Evolutionary conservation across 2,888 invertebrate genomes (phyloP), one percentile per base, ranked within the genome.

Genomic region (Meandrusa payeni): DNA sequence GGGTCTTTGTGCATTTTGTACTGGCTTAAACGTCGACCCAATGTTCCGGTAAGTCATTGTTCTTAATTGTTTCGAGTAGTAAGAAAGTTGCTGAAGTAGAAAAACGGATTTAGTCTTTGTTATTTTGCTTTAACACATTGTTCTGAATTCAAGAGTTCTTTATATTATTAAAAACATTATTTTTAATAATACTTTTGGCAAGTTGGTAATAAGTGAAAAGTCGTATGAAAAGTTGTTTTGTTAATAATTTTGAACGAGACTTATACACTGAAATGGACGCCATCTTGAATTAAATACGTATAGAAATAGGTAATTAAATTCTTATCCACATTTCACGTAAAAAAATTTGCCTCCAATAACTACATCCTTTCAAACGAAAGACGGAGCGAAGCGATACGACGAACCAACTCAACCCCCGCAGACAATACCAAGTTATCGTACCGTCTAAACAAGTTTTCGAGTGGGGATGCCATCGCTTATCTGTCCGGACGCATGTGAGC

Each of bases 401-500:
- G 9, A 20, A 47, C 44, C 47, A 47, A 44, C 64, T 59, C 67
- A 69, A 65, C 73, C 73, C 75, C 65, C 66, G 61, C 78, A 77
- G 75, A 81, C 80, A 80, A 78, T 74, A 69, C 75, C 57, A 70
- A 80, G 75, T 79, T 82, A 83, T 83, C 82, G 71, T 65, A 60
- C 66, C 69, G 69, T 64, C 77, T 73, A 79, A 85, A 83, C 85
- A 80, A 83, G 82, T 82, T 82, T 71, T 77, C 73, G 74, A 81
- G 81, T 76, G 73, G 78, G 83, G 82, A 80, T 80, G 77, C 74
- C 75, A 64, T 59, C 66, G 80, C 80, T 86, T 86, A 86, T 86
- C 85, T 81, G 73, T 71, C 62, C 71, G 63, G 73, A 72, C 82
- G 81, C 81, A 82, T 81, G 78, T 79, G 79, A 76, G 79, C 70